Base-by-base conservation (phyloP, 2,113 vertebrate genomes). In the Solenodon paradoxus region DNA sequence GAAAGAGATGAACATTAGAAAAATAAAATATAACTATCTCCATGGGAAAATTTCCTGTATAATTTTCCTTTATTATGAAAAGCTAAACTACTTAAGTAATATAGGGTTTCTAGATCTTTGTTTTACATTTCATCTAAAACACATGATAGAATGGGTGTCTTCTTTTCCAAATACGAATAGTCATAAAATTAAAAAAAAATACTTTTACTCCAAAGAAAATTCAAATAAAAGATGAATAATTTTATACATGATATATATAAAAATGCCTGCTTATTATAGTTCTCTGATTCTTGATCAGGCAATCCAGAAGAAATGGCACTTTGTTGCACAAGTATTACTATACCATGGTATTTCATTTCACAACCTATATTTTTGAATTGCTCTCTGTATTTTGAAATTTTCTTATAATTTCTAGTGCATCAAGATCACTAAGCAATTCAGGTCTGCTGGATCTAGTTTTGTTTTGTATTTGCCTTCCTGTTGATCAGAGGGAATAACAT, bases 61-160 rank as follows among this genome's bases (percentile, higher is more conserved):
- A 59, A 35, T 68, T 10, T 82, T 87, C 8, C 55, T 74, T 96
- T 77, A 49, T 77, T 79, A 87, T 66, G 74, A 89, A 96, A 95
- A 24, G 1, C 4, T 57, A 1, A 89, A 28, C 51, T 80, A 77
- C 57, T 80, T 72, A 90, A 61, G 74, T 63, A 51, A 5, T 17
- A 1, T 0, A 77, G 11, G 2, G 61, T 59, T 74, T 91, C 40
- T 51, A 3, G 28, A 68, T 89, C 16, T 95, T 82, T 81, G 30
- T 64, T 81, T 87, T 87, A 87, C 5, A 87, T 66, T 59, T 87
- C 22, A 59, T 64, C 28, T 75, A 78, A 90, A 95, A 85, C 35
- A 93, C 1, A 59, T 26, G 38, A 59, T 20, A 74, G 9, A 4
- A 84, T 71, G 64, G 72, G 69, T 74, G 51, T 82, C 4, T 84